A percentile compares a stretch with the other conserved stretches of the same genome.
Conservation (phyloP, 2,797 vertebrate species). For the Vultur gryphus region DNA sequence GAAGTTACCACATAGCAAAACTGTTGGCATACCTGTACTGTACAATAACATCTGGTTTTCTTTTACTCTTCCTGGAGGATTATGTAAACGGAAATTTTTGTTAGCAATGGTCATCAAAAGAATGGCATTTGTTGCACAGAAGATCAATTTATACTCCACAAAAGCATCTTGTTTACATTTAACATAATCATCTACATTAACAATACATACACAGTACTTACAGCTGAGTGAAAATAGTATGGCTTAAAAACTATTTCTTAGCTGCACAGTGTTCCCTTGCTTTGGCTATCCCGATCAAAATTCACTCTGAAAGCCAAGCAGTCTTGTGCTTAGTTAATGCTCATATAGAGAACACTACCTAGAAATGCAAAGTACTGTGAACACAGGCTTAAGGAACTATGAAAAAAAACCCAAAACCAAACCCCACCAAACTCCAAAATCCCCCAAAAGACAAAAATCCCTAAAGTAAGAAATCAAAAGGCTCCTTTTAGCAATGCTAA, state of each 20-base stretch:
- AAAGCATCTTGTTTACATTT: not conserved
- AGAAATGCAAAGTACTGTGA: not conserved
- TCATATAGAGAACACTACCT: not conserved
- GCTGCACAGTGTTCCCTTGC: not conserved
- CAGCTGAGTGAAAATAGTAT: not conserved
- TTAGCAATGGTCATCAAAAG: not conserved
- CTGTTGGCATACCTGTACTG: not conserved
- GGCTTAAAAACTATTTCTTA: not conserved
- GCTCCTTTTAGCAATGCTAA: not conserved
- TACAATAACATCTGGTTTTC: not conserved
- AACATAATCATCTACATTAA: not conserved
- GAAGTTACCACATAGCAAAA: not conserved
- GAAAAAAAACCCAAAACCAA: not conserved
- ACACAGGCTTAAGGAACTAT: not conserved
- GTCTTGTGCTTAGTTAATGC: not conserved
- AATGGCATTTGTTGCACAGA: not conserved
- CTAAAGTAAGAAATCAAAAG: not conserved
- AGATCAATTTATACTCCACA: not conserved
- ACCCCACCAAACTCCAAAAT: accelerated
- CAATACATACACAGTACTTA: not conserved
- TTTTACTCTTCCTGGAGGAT: not conserved
- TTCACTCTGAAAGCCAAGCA: not conserved
- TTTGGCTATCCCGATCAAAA: not conserved
- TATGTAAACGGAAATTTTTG: not conserved
- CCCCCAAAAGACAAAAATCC: not conserved